phyloP scores from a whole-genome alignment of 2,888 invertebrate species.

The Lochmaea capreae region DNA sequence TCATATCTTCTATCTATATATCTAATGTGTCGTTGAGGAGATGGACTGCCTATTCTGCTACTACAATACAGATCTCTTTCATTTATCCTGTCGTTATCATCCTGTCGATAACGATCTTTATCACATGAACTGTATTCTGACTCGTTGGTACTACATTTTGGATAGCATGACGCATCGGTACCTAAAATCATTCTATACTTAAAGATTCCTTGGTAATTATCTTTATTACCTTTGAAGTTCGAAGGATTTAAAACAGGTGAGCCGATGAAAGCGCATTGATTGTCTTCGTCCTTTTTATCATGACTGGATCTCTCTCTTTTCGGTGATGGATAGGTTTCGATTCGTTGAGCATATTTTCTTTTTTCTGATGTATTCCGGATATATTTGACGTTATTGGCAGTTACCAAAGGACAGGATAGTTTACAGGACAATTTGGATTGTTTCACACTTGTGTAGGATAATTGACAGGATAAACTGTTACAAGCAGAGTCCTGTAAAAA shows the following conservation, averaged over 20 bases:
- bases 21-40: background rate
- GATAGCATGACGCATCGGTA: background rate
- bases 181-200: background rate
- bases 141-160: background rate
- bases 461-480: slow-evolving; percentile 5
- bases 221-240: slow-evolving; percentile 20
- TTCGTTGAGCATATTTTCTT: slow-evolving; percentile 6
- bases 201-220: too few species aligned
- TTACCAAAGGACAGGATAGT: background rate
- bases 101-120: background rate
- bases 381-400: background rate
- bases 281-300: slow-evolving; percentile 36
- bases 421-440: slow-evolving; percentile 9
- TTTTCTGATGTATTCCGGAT: slow-evolving; percentile 13
- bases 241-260: slow-evolving; percentile 41
- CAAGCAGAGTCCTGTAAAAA: background rate
- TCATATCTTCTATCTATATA: background rate
- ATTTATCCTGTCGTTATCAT: background rate
- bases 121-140: background rate
- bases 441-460: slow-evolving; percentile 4
- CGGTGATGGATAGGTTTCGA: slow-evolving; percentile 6
- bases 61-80: background rate
- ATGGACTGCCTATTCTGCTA: background rate
- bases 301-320: slow-evolving; percentile 29
- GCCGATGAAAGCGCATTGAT: slow-evolving; percentile 51